A percentile compares a stretch with the other conserved stretches of the same genome.
Conservation (phyloP, 2,113 vertebrate species). For the Heloderma charlesbogerti region DNA sequence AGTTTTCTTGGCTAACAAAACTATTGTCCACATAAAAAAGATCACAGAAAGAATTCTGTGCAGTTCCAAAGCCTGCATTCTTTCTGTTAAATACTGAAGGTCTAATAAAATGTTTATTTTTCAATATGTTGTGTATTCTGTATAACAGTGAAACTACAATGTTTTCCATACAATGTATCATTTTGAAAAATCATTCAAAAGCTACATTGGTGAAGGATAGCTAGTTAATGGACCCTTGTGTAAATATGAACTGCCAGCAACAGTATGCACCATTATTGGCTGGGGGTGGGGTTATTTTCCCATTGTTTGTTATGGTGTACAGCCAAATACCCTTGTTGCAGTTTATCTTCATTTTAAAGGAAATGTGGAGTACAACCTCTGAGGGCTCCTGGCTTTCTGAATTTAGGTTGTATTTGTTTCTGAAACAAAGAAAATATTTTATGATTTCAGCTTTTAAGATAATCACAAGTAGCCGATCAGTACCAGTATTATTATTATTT, state of each 20-base stretch:
- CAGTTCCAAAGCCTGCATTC: not conserved
- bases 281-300: not conserved
- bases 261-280: not conserved
- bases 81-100: not conserved
- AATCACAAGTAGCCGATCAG: not conserved
- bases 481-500: not conserved
- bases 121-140: not conserved
- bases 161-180: not conserved
- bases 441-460: not conserved
- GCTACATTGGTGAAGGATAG: not conserved
- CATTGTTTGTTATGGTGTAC: not conserved
- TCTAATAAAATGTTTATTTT: not conserved
- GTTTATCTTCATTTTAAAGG: not conserved
- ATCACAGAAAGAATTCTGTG: not conserved
- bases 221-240: not conserved
- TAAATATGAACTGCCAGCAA: not conserved
- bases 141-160: not conserved
- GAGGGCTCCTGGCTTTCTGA: not conserved
- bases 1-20: not conserved
- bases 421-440: not conserved
- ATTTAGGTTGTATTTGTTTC: not conserved
- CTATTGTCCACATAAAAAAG: not conserved
- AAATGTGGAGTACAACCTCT: not conserved
- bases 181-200: conserved; percentile 6
- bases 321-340: not conserved